phyloP scores from a whole-genome alignment of 1,140 invertebrate genomes.

The Pseudomyrmex cubaensis region DNA sequence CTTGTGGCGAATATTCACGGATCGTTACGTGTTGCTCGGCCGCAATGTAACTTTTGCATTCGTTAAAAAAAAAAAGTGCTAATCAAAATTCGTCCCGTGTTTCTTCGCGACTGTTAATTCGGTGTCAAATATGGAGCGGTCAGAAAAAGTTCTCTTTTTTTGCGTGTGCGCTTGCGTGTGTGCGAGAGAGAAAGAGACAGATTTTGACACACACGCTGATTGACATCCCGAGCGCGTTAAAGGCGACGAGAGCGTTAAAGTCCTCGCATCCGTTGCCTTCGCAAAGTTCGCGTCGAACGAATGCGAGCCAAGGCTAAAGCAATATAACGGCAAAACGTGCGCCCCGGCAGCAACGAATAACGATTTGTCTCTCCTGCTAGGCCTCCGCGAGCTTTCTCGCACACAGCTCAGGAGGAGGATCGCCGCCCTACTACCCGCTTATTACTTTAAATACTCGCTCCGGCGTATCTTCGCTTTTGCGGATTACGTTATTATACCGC shows the following conservation, averaged over 20 bases:
- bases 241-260: slow-evolving; percentile 9
- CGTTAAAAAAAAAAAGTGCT: too few relatives aligned
- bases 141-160: too few relatives aligned
- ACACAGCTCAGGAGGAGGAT: slow-evolving; percentile 1
- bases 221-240: background rate
- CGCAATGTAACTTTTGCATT: too few relatives aligned
- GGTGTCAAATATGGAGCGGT: too few relatives aligned
- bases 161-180: too few relatives aligned
- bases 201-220: slow-evolving; percentile 3
- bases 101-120: too few relatives aligned
- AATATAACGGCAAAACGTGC: slow-evolving; percentile 46
- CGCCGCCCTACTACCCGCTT: slow-evolving; percentile 28
- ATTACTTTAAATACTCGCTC: slow-evolving; percentile 42
- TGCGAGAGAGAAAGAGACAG: too few relatives aligned
- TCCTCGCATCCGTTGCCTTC: slow-evolving; percentile 30
- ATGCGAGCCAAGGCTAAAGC: slow-evolving; percentile 55
- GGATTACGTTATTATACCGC: slow-evolving; percentile 42
- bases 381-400: slow-evolving; percentile 26
- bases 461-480: background rate
- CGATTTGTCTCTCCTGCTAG: slow-evolving; percentile 49
- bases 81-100: too few relatives aligned
- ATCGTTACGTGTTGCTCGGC: too few relatives aligned
- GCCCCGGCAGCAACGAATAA: slow-evolving; percentile 38
- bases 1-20: too few relatives aligned
- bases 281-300: slow-evolving; percentile 24